Conservation (phyloP, 1,140 invertebrate genomes). For the Lordiphosa mommai region DNA sequence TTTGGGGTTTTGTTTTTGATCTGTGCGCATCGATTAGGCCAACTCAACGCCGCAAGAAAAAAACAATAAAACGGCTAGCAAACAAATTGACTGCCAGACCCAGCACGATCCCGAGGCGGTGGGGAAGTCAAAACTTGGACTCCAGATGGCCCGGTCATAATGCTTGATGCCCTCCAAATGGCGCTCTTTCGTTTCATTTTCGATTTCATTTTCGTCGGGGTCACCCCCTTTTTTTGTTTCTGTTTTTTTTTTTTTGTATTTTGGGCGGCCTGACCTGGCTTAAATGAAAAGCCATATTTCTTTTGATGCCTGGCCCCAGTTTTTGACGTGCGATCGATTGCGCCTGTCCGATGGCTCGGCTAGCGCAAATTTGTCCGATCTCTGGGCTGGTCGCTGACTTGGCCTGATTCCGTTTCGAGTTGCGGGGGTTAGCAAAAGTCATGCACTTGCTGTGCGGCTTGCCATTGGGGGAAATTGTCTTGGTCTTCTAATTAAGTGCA, state of each 20-base stretch:
- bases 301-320: conserved; percentile 64
- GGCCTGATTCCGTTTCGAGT: conserved; percentile 60
- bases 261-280: conserved; percentile 67
- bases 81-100: conserved; percentile 67
- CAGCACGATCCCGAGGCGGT: conserved; percentile 25
- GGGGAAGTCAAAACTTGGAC: conserved; percentile 5
- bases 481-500: conserved; percentile 72
- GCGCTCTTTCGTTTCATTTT: conserved; percentile 68
- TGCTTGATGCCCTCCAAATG: conserved; percentile 60
- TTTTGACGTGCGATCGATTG: conserved; percentile 75
- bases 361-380: conserved; percentile 65
- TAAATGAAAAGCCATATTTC: conserved; percentile 77
- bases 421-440: conserved; percentile 66
- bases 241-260: conserved; percentile 17
- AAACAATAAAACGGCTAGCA: conserved; percentile 53
- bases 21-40: conserved; percentile 60
- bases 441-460: conserved; percentile 61
- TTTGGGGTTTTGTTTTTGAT: conserved; percentile 56
- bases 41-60: conserved; percentile 34
- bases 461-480: conserved; percentile 57
- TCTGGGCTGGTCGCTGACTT: conserved; percentile 12
- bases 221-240: conserved; percentile 7
- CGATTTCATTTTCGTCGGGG: conserved; percentile 53
- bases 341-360: conserved; percentile 52
- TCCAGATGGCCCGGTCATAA: conserved; percentile 44